These are phyloP conservation scores for Lissocephala sabroskyi DNA, from an alignment of 2,888 invertebrate genomes.

Conservation along the genomic window DNA sequence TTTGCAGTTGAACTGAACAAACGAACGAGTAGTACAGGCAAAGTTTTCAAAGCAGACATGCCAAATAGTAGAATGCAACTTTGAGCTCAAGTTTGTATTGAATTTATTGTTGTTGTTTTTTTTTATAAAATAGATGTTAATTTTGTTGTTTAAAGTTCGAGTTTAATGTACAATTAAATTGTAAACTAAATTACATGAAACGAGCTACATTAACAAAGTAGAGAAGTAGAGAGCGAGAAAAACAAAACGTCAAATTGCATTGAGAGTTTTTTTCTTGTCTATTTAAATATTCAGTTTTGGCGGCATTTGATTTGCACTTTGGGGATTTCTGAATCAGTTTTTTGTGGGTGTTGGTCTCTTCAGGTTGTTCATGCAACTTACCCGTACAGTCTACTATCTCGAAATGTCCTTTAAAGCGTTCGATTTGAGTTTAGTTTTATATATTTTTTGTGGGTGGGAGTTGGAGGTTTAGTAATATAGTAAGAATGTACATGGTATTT, in stretches of 20 bases:
- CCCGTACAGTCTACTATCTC: conserved; percentile 93
- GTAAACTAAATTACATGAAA: conserved; percentile 55
- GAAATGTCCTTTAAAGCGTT: conserved; percentile 80
- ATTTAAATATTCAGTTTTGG: conserved; percentile 15
- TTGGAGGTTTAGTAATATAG: conserved; percentile 6
- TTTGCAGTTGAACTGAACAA: conserved; percentile 30
- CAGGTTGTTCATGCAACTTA: conserved; percentile 72
- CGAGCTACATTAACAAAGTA: conserved; percentile 54
- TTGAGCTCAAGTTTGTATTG: conserved; percentile 44
- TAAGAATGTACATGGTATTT: too few species aligned
- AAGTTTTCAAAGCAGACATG: conserved; percentile 56
- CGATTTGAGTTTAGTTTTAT: conserved; percentile 20
- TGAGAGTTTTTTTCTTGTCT: conserved; percentile 15
- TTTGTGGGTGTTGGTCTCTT: conserved; percentile 34
- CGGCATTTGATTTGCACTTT: conserved; percentile 12
- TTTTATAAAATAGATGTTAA: conserved; percentile 25
- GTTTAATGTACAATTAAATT: conserved; percentile 44
- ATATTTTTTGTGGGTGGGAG: conserved; percentile 10
- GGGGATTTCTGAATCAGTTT: too few species aligned
- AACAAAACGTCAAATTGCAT: conserved; percentile 35
- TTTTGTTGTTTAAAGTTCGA: conserved; percentile 6
- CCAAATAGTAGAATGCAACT: conserved; percentile 50
- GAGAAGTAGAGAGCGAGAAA: conserved; percentile 10
- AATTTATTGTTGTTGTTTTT: conserved; percentile 18
- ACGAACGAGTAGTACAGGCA: conserved; percentile 57